These are phyloP conservation scores for Bombylius major DNA, from an alignment of 2,888 invertebrate genomes.

Conservation along the genomic window DNA sequence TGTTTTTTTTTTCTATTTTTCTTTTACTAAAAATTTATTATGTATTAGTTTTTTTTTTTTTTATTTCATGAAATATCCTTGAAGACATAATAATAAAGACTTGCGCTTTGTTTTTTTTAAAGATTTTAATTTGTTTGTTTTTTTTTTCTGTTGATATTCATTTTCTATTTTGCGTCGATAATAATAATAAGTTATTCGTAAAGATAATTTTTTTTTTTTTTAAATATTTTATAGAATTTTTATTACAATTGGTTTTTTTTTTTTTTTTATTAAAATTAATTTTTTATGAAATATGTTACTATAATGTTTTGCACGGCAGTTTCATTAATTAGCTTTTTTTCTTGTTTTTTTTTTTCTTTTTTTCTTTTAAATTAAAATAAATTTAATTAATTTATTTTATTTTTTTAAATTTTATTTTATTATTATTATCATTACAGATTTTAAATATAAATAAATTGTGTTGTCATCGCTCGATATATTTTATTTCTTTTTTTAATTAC, in stretches of 20 bases:
- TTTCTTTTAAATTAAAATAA: neutral
- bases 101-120: too few relatives aligned
- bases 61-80: too few relatives aligned
- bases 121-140: neutral
- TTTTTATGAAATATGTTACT: neutral
- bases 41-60: too few relatives aligned
- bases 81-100: too few relatives aligned
- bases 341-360: neutral
- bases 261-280: neutral
- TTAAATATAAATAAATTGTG: neutral
- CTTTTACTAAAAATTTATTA: too few relatives aligned
- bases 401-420: neutral
- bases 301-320: conserved; percentile 4
- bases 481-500: neutral
- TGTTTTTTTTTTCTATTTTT: too few relatives aligned
- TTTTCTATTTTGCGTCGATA: too few relatives aligned
- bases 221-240: neutral
- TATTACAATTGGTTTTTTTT: neutral
- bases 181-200: too few relatives aligned
- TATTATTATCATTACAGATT: neutral
- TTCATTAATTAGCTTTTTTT: conserved; percentile 5
- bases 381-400: neutral
- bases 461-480: neutral
- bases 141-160: neutral
- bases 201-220: neutral